Conservation (phyloP, 2,888 invertebrate species). For the Eremobia ochroleuca region DNA sequence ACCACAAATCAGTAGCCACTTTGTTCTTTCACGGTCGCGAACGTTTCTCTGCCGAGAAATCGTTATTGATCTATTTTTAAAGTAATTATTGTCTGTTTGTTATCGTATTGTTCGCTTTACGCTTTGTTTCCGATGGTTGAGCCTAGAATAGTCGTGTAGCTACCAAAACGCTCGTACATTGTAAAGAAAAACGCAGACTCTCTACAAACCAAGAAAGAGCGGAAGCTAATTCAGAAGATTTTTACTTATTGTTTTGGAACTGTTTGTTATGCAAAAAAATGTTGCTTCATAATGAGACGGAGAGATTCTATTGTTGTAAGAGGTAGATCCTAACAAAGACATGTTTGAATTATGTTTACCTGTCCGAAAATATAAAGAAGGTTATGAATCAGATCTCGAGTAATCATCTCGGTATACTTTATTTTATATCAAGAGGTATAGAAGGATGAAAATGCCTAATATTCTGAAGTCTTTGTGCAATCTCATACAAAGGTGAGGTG, state of each 20-base stretch:
- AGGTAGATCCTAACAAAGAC: conserved; percentile 64
- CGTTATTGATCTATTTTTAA: conserved; percentile 77
- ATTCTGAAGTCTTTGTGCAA: conserved; percentile 64
- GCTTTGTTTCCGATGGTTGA: conserved; percentile 63
- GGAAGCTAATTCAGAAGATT: conserved; percentile 79
- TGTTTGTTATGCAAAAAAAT: conserved; percentile 76
- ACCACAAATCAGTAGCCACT: conserved; percentile 89
- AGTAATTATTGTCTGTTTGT: conserved; percentile 82
- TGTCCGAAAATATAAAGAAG: conserved; percentile 65
- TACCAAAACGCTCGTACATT: conserved; percentile 58
- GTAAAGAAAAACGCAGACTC: conserved; percentile 72
- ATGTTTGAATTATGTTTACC: conserved; percentile 67
- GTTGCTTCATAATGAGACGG: conserved; percentile 67
- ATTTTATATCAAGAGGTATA: conserved; percentile 46
- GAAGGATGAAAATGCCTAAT: conserved; percentile 62
- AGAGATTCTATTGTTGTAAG: conserved; percentile 64
- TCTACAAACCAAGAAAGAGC: conserved; percentile 81
- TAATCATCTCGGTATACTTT: conserved; percentile 54
- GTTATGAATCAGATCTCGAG: conserved; percentile 62
- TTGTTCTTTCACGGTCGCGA: conserved; percentile 85
- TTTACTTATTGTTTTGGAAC: conserved; percentile 75
- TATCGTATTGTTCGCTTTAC: conserved; percentile 79
- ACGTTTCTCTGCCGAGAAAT: conserved; percentile 79
- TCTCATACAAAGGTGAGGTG: conserved; percentile 74
- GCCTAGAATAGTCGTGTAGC: conserved; percentile 64